A percentile compares a stretch with the other conserved stretches of the same genome.
Evolutionary conservation across 2,797 vertebrate species (phyloP).

Genomic region (Oceanodroma leucorhoa): DNA sequence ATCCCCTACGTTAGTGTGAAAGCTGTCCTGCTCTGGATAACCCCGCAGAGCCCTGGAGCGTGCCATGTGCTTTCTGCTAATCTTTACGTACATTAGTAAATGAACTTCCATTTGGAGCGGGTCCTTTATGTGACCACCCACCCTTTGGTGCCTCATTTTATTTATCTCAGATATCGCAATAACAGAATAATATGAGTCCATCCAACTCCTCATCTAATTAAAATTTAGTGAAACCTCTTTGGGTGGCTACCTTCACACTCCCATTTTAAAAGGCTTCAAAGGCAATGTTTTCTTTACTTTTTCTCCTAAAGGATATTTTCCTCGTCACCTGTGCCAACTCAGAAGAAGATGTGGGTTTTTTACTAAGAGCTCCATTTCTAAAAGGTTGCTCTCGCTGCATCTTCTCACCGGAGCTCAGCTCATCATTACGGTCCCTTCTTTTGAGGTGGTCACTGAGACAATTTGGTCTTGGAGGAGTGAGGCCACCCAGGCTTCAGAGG

Average conservation of each 20-base stretch:
- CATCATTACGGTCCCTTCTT: neutral
- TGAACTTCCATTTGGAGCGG: neutral
- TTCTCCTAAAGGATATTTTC: neutral
- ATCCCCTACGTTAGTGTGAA: rapidly evolving
- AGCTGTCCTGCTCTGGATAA: neutral
- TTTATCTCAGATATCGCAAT: neutral
- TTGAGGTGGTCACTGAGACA: neutral
- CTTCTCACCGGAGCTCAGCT: neutral
- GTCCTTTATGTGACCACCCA: neutral
- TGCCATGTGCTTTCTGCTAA: neutral
- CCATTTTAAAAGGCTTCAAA: neutral
- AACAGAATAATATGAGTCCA: neutral
- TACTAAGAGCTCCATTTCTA: neutral
- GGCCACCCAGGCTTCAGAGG: neutral
- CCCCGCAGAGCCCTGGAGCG: rapidly evolving
- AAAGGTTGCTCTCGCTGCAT: rapidly evolving
- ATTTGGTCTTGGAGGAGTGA: neutral
- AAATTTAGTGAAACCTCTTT: neutral
- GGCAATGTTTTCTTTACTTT: neutral
- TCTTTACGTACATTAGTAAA: neutral
- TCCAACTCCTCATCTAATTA: neutral
- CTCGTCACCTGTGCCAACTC: neutral
- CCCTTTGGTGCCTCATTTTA: neutral
- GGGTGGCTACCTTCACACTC: neutral
- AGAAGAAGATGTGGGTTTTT: neutral